Conservation (phyloP, 1,140 invertebrate species). For the Neodiprion pinetum region DNA sequence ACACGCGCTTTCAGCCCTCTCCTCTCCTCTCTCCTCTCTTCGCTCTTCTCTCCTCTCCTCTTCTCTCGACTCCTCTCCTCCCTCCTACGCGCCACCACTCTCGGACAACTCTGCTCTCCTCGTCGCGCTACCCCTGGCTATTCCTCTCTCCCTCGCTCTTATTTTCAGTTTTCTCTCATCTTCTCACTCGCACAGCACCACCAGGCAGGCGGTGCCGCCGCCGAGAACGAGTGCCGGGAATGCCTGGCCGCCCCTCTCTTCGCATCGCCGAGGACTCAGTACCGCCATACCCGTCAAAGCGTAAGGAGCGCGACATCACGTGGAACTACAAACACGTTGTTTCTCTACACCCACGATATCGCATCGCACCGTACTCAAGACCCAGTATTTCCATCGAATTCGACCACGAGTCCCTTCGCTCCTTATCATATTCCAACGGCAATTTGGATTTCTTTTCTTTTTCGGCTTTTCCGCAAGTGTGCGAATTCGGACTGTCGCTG, state of each 20-base stretch:
- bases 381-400: too few relatives aligned
- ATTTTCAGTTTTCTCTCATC: constrained; percentile 48
- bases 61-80: constrained; percentile 13
- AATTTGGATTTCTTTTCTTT: too few relatives aligned
- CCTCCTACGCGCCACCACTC: constrained; percentile 18
- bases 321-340: background rate
- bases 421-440: too few relatives aligned
- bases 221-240: constrained; percentile 29
- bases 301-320: constrained; percentile 42
- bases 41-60: constrained; percentile 8
- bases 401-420: too few relatives aligned
- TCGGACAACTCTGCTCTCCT: constrained; percentile 15
- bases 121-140: constrained; percentile 25
- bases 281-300: constrained; percentile 58
- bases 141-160: constrained; percentile 39
- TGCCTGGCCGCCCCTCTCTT: constrained; percentile 32
- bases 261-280: constrained; percentile 44
- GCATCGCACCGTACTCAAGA: too few relatives aligned
- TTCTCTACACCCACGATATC: too few relatives aligned
- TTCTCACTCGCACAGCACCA: constrained; percentile 31
- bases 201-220: constrained; percentile 44
- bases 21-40: constrained; percentile 28
- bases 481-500: too few relatives aligned
- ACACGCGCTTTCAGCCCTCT: constrained; percentile 56
- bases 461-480: too few relatives aligned